phyloP scores from a whole-genome alignment of 2,797 vertebrate species.

The Hemibagrus guttatus region DNA sequence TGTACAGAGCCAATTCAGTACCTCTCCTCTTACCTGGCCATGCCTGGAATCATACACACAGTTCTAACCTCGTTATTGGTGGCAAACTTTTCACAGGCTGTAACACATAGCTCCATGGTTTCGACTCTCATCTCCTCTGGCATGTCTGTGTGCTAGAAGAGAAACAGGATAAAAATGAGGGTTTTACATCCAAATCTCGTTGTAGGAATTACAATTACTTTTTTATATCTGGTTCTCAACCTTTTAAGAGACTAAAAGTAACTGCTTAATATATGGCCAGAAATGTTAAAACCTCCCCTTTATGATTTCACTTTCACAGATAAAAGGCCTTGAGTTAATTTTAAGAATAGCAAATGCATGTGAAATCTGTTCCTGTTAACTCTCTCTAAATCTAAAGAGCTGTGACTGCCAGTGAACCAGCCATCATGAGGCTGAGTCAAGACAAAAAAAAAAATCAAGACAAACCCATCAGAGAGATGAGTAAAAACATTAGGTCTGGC shows the following conservation, averaged over 20 bases:
- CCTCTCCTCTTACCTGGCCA: not conserved
- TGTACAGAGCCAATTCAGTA: conserved; percentile 12
- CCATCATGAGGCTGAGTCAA: conserved; percentile 51
- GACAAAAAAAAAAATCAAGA: conserved; percentile 50
- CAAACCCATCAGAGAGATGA: conserved; percentile 23
- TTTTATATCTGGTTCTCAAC: not conserved
- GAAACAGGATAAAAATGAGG: conserved; percentile 8
- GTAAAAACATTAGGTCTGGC: conserved; percentile 22
- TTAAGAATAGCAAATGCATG: conserved; percentile 45
- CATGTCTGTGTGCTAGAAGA: conserved; percentile 92
- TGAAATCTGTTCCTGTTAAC: conserved; percentile 51
- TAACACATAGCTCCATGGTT: conserved; percentile 80
- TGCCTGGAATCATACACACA: conserved; percentile 58
- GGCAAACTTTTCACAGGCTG: conserved; percentile 91
- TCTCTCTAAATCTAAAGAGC: conserved; percentile 45
- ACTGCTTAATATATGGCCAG: not conserved
- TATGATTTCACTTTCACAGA: not conserved
- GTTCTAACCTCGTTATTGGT: conserved; percentile 91
- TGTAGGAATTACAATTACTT: not conserved
- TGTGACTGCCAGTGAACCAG: conserved; percentile 51
- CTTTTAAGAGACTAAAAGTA: not conserved
- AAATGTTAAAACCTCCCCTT: too few species aligned
- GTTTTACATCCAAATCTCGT: not conserved
- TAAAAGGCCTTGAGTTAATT: conserved; percentile 6
- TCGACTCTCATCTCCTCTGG: conserved; percentile 91